Conservation (phyloP, 64 coral and sea anemone species). For the Trachythela sp. region DNA sequence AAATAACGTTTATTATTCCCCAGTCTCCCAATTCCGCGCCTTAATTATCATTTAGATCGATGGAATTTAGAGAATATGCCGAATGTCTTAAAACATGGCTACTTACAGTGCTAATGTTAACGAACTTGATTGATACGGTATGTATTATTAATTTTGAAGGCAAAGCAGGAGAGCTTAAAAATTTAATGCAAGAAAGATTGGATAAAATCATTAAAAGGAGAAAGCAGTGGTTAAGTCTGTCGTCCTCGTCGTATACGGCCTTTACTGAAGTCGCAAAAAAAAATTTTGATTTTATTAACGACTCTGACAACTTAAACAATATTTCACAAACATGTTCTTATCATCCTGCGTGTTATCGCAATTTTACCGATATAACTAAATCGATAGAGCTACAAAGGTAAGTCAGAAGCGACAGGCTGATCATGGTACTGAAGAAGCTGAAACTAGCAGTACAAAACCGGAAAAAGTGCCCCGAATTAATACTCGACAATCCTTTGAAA, state of each 20-base stretch:
- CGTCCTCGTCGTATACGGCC: background rate
- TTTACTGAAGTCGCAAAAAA: background rate
- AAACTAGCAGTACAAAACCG: background rate
- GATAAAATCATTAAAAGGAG: background rate
- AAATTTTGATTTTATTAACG: background rate
- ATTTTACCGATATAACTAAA: conserved; percentile 16
- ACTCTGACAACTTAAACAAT: background rate
- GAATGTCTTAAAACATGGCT: background rate
- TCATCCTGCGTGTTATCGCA: conserved; percentile 11
- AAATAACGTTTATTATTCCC: background rate
- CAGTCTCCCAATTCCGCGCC: background rate
- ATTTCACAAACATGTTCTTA: background rate
- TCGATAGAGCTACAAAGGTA: background rate
- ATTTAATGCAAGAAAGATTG: background rate
- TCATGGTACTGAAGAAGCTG: background rate
- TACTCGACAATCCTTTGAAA: background rate
- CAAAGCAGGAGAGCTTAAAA: conserved; percentile 19
- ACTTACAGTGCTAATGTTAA: background rate
- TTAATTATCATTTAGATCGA: background rate
- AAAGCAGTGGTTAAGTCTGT: conserved; percentile 7
- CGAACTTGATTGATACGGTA: background rate
- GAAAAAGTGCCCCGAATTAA: background rate
- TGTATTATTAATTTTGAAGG: conserved; percentile 6
- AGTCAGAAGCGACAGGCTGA: background rate
- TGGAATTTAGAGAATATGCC: background rate